A percentile compares a stretch with the other conserved stretches of the same genome.
These are phyloP conservation scores for Corella eumyota DNA, from an alignment of 23 tunicate species.

Conservation along the genomic window DNA sequence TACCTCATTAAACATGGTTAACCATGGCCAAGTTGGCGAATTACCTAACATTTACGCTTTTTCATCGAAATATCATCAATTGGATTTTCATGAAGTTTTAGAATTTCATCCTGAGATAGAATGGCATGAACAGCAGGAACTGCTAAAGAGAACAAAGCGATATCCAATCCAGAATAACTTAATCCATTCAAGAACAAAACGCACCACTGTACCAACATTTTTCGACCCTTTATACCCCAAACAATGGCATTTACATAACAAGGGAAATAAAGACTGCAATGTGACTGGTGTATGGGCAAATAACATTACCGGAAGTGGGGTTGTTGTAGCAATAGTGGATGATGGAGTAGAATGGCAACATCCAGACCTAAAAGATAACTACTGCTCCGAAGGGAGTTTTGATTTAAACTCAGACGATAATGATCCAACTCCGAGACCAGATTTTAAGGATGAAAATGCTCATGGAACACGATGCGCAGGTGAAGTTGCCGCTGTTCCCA, in stretches of 20 bases:
- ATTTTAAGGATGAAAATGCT: conserved; percentile 61
- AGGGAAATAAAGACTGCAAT: conserved; percentile 52
- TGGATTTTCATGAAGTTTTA: not conserved
- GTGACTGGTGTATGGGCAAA: conserved; percentile 84
- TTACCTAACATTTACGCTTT: conserved; percentile 53
- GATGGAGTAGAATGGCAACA: conserved; percentile 98
- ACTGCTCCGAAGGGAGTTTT: conserved; percentile 73
- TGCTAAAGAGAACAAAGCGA: conserved; percentile 37
- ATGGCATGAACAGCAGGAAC: conserved; percentile 44
- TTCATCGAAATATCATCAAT: conserved; percentile 2
- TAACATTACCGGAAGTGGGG: conserved; percentile 80
- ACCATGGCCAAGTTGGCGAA: conserved; percentile 89
- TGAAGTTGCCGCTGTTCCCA: conserved; percentile 88
- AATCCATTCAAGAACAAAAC: not conserved
- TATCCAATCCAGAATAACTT: not conserved
- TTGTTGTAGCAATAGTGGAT: conserved; percentile 92
- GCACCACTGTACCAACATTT: conserved; percentile 1
- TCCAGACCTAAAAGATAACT: conserved; percentile 80
- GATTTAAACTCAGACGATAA: conserved; percentile 92
- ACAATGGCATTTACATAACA: conserved; percentile 92
- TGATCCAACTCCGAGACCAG: conserved; percentile 74
- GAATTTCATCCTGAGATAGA: conserved; percentile 27
- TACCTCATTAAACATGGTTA: conserved; percentile 7
- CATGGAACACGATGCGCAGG: conserved; percentile 99
- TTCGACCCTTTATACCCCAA: conserved; percentile 58